These are phyloP conservation scores for Ectropis crepuscularia DNA, from an alignment of 2,888 invertebrate species.

Conservation along the genomic window DNA sequence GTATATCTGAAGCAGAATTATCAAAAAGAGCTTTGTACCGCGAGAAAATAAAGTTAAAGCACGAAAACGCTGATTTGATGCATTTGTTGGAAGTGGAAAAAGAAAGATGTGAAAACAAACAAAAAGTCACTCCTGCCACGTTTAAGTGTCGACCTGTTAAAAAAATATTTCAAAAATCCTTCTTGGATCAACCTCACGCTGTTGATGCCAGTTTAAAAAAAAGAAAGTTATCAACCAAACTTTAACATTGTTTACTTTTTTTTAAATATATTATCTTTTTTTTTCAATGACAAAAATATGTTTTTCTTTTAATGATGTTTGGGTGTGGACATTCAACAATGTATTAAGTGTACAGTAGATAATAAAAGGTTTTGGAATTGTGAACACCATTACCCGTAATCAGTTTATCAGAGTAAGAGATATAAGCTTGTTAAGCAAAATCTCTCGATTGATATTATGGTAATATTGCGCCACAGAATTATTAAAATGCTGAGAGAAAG, in stretches of 20 bases:
- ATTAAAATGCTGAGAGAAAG: too few relatives aligned
- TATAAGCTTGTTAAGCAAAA: too few relatives aligned
- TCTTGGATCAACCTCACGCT: not conserved
- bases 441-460: too few relatives aligned
- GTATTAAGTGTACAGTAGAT: too few relatives aligned
- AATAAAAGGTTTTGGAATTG: too few relatives aligned
- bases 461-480: too few relatives aligned
- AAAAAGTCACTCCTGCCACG: not conserved
- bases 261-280: not conserved
- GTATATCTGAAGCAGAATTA: constrained; percentile 1
- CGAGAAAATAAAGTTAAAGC: constrained; percentile 3
- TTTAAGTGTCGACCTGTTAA: not conserved
- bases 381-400: too few relatives aligned
- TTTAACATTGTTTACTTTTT: not conserved
- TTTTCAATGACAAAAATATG: too few relatives aligned
- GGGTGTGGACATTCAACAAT: not conserved
- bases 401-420: too few relatives aligned
- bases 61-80: constrained; percentile 4
- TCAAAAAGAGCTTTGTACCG: constrained; percentile 7
- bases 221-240: not conserved
- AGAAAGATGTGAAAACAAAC: not conserved
- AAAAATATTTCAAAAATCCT: not conserved
- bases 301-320: too few relatives aligned
- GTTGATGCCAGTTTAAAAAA: constrained; percentile 2
- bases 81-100: not conserved